These are phyloP conservation scores for Atlantisia rogersi DNA, from an alignment of 2,113 vertebrate species.

Conservation along the genomic window DNA sequence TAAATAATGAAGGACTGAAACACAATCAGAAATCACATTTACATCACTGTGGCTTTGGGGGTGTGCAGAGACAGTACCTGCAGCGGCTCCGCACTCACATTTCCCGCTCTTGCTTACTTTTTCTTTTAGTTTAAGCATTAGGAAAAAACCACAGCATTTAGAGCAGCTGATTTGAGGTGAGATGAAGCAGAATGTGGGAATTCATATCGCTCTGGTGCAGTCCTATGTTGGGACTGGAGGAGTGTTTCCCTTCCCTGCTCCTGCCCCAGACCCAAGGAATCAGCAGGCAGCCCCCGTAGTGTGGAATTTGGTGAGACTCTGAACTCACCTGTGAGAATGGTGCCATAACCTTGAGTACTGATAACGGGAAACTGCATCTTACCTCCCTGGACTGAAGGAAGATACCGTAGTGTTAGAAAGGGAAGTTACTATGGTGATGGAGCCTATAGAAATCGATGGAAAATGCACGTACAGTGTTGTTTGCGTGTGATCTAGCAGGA, in stretches of 20 bases:
- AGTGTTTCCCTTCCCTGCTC: background rate
- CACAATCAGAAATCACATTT: slow-evolving; percentile 23
- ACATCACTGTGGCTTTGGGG: background rate
- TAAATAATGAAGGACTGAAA: slow-evolving; percentile 54
- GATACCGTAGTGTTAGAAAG: background rate
- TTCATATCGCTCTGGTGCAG: background rate
- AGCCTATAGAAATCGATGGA: background rate
- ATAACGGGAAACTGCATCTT: background rate
- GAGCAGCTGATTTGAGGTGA: background rate
- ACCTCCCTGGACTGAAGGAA: background rate
- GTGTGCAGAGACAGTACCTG: background rate
- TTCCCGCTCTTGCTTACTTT: background rate
- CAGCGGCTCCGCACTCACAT: background rate
- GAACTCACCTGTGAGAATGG: background rate
- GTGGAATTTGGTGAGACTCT: background rate
- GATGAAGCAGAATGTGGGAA: background rate
- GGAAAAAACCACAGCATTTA: background rate
- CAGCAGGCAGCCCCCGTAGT: background rate
- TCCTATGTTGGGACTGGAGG: background rate
- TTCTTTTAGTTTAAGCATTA: background rate
- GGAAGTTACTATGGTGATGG: slow-evolving; percentile 47
- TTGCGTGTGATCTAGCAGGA: background rate
- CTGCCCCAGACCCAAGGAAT: background rate
- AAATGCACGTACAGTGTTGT: background rate
- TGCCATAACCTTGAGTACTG: background rate